phyloP scores from a whole-genome alignment of 2,888 invertebrate genomes.

The Chrysina gloriosa region DNA sequence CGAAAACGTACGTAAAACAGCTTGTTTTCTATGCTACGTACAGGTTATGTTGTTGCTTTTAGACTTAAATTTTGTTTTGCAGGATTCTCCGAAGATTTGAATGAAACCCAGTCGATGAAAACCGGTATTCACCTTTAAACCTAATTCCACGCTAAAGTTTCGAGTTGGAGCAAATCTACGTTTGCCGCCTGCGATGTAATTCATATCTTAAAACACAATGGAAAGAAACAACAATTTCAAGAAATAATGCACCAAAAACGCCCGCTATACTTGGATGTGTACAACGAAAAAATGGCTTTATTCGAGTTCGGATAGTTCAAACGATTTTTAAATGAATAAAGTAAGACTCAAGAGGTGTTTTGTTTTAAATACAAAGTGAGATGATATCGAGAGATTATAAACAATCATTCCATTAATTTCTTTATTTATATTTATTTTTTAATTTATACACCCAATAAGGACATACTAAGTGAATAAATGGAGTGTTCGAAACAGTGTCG shows the following conservation, averaged over 20 bases:
- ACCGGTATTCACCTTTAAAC: background rate
- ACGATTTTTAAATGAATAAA: slow-evolving; percentile 14
- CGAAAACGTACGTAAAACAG: slow-evolving; percentile 1
- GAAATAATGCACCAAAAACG: slow-evolving; percentile 34
- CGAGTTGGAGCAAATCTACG: background rate
- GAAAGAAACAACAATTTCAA: slow-evolving; percentile 19
- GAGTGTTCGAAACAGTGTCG: slow-evolving; percentile 16
- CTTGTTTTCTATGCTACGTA: slow-evolving; percentile 46
- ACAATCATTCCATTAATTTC: slow-evolving; percentile 32
- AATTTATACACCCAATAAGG: slow-evolving; percentile 4
- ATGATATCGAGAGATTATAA: slow-evolving; percentile 28
- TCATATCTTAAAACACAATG: slow-evolving; percentile 30
- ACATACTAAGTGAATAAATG: slow-evolving; percentile 5
- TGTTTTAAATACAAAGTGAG: slow-evolving; percentile 23
- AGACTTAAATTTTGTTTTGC: slow-evolving; percentile 55
- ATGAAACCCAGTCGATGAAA: slow-evolving; percentile 40
- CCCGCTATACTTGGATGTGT: slow-evolving; percentile 28
- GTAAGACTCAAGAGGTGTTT: slow-evolving; percentile 42
- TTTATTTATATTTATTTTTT: slow-evolving; percentile 25
- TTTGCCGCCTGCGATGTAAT: slow-evolving; percentile 26
- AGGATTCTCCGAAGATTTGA: slow-evolving; percentile 45
- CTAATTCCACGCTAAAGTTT: background rate
- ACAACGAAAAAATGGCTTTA: slow-evolving; percentile 62
- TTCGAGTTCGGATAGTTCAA: slow-evolving; percentile 63
- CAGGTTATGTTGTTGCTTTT: slow-evolving; percentile 59